A percentile compares a stretch with the other conserved stretches of the same genome.
phyloP scores from a whole-genome alignment of 2,113 vertebrate species.

The Glaucidium brasilianum region DNA sequence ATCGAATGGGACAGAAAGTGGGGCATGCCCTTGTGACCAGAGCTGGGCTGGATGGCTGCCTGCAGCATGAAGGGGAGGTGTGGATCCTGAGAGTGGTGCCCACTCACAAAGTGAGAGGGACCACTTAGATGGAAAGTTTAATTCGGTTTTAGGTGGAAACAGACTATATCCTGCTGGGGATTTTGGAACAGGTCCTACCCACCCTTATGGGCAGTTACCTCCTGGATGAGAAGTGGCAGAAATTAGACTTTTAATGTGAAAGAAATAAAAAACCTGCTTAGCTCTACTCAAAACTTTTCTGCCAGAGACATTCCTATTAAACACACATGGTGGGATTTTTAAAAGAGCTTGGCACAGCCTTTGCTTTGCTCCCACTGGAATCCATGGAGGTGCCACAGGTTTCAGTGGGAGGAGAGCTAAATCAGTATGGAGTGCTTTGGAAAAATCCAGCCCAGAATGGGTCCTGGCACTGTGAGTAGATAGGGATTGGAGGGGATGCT shows the following conservation, averaged over 20 bases:
- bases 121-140: not conserved
- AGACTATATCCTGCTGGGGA: not conserved
- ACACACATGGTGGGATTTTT: conserved; percentile 29
- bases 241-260: conserved; percentile 15
- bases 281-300: not conserved
- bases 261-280: conserved; percentile 9
- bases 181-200: not conserved
- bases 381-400: conserved; percentile 24
- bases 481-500: conserved; percentile 51
- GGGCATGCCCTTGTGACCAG: not conserved
- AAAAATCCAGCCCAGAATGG: conserved; percentile 29
- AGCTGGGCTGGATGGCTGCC: not conserved
- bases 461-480: conserved; percentile 32
- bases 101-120: not conserved
- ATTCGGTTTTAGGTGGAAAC: not conserved
- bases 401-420: conserved; percentile 4
- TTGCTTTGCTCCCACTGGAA: conserved; percentile 28
- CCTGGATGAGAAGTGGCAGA: not conserved
- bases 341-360: conserved; percentile 7
- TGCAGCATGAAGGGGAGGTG: not conserved
- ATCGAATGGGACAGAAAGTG: not conserved
- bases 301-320: conserved; percentile 45
- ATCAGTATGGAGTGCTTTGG: conserved; percentile 31
- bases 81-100: not conserved
- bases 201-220: not conserved